Percentiles rank a stretch among this genome's conserved stretches.
These are phyloP conservation scores for Plectropomus leopardus DNA, from an alignment of 2,113 vertebrate genomes.

Conservation along the genomic window DNA sequence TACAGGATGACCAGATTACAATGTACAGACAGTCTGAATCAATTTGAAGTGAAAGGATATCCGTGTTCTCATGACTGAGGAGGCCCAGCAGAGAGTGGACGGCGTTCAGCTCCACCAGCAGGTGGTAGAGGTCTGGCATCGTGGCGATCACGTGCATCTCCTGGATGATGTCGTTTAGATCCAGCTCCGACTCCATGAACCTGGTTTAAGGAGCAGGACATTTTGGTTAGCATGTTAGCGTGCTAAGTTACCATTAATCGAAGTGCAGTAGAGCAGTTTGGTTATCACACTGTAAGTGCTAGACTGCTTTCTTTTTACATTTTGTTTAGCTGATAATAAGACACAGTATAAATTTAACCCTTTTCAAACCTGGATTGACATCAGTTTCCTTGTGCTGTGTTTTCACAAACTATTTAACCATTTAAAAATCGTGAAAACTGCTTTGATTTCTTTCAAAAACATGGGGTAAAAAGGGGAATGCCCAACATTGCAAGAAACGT, in stretches of 20 bases:
- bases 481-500: too few relatives aligned
- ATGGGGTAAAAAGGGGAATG: too few relatives aligned
- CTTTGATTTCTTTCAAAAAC: too few relatives aligned
- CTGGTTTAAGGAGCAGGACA: conserved; percentile 74
- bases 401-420: too few relatives aligned
- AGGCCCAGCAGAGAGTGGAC: conserved; percentile 96
- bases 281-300: not conserved
- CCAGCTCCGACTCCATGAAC: conserved; percentile 99
- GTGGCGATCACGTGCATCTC: conserved; percentile 98
- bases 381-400: too few relatives aligned
- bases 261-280: not conserved
- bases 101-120: conserved; percentile 97
- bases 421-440: too few relatives aligned
- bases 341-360: not conserved
- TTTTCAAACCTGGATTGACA: too few relatives aligned
- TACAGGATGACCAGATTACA: not conserved
- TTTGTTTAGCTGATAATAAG: not conserved
- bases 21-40: conserved; percentile 11
- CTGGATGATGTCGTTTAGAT: conserved; percentile 98
- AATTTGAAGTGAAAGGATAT: conserved; percentile 90
- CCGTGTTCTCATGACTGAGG: conserved; percentile 97
- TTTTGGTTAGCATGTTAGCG: not conserved
- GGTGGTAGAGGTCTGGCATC: conserved; percentile 96
- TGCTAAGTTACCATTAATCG: not conserved
- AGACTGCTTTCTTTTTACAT: not conserved